Base-by-base conservation (phyloP, 2,113 vertebrate species). In the Oceanites oceanicus region DNA sequence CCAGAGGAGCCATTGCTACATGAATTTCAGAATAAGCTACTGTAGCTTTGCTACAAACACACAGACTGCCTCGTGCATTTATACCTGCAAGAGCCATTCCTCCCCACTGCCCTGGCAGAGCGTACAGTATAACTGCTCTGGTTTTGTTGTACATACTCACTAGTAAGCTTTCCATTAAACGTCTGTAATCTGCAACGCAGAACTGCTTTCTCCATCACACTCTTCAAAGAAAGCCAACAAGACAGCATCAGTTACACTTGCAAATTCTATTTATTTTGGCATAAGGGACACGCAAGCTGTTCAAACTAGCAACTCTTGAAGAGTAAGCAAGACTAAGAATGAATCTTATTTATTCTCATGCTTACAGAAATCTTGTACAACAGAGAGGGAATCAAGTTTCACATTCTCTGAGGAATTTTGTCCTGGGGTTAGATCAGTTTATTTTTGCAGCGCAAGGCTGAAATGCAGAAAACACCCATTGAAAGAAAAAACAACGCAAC, bases 1-100 rank as follows among this genome's bases (percentile, higher is more conserved):
- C 52, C 21, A 38, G 44, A 77, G 10, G 6, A 71, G 42, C 15
- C 32, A 23, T 0, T 36, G 47, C 70, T 72, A 38, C 0, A 0
- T 11, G 25, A 67, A 38, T 23, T 55, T 65, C 79, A 61, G n/a
- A 59, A 76, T 16, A 67, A 59, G 17, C 66, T 75, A n/a, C 56
- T 42, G 56, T 34, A 81, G n/a, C 56, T 87, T 67, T 82, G 19
- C 56, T 68, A 38, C 19, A 25, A 53, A 56, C 47, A 65, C 45
- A 80, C 61, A 25, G 44, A 82, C n/a, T 70, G 19, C 6, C 52
- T 26, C 15, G 7, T 63, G 21, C 76, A 66, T 66, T 89, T 70
- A n/a, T 9, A 79, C 26, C 40, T 56, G 29, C 32, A 55, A 71
- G 26, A 32, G 59, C 29, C n/a, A 19, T 7, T 71, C 42, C 55